phyloP scores from a whole-genome alignment of 2,888 invertebrate species.

The Bombylius discolor region DNA sequence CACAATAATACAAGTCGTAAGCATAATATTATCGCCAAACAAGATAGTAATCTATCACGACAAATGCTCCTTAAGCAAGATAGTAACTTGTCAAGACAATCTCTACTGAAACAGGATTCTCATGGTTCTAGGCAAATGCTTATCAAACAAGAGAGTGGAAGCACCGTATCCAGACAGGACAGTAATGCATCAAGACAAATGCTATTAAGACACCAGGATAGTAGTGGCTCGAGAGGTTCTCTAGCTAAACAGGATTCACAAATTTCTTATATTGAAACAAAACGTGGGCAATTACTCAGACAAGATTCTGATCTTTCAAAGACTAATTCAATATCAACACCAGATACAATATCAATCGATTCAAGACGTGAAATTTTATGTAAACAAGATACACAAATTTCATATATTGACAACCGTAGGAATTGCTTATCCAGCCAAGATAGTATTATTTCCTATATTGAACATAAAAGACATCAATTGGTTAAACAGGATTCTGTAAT shows the following conservation, averaged over 20 bases:
- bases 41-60: constrained; percentile 34
- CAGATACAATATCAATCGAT: constrained; percentile 32
- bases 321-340: constrained; percentile 25
- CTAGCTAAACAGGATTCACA: constrained; percentile 36
- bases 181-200: constrained; percentile 34
- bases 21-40: constrained; percentile 33
- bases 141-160: constrained; percentile 35
- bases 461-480: constrained; percentile 33
- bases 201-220: constrained; percentile 32
- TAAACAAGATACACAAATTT: constrained; percentile 24
- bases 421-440: constrained; percentile 18
- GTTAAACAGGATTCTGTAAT: constrained; percentile 37
- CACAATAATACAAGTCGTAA: constrained; percentile 30
- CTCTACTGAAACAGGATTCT: constrained; percentile 36
- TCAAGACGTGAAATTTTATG: constrained; percentile 25
- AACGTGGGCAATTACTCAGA: constrained; percentile 21
- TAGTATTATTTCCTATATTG: constrained; percentile 24
- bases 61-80: constrained; percentile 18
- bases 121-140: constrained; percentile 35
- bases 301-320: constrained; percentile 20
- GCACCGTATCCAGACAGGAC: constrained; percentile 18
- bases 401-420: constrained; percentile 20
- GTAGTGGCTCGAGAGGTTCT: constrained; percentile 33
- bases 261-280: constrained; percentile 35
- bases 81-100: constrained; percentile 22